phyloP scores from a whole-genome alignment of 2,113 vertebrate species.

The Oncorhynchus mykiss region DNA sequence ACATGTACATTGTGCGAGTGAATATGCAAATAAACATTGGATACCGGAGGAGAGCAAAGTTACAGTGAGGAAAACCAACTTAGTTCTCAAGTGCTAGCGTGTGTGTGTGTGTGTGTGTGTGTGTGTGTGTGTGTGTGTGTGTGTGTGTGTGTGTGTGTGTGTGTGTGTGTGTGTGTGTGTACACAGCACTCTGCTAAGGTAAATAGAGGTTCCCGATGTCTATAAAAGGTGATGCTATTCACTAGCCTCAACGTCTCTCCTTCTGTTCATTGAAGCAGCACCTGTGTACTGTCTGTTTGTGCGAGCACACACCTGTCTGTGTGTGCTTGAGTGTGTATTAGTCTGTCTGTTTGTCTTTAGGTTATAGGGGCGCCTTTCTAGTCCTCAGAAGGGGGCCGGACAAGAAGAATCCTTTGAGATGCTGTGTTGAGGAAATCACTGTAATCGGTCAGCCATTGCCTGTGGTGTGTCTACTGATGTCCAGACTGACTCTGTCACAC shows the following conservation, averaged over 20 bases:
- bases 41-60: conserved; percentile 19
- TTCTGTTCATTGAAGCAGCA: conserved; percentile 31
- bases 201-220: conserved; percentile 53
- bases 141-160: conserved; percentile 18
- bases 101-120: conserved; percentile 11
- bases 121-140: conserved; percentile 17
- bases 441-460: conserved; percentile 43
- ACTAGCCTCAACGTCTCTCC: conserved; percentile 42
- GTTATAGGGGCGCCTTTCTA: too few relatives aligned
- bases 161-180: conserved; percentile 17
- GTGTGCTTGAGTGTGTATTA: neutral
- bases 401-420: neutral
- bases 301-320: neutral
- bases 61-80: conserved; percentile 7
- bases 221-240: conserved; percentile 77
- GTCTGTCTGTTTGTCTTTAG: too few relatives aligned
- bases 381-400: too few relatives aligned
- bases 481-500: conserved; percentile 34
- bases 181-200: conserved; percentile 40
- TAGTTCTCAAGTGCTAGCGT: neutral
- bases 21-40: neutral
- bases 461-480: conserved; percentile 53
- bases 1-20: conserved; percentile 38
- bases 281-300: conserved; percentile 47
- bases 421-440: conserved; percentile 25